Conservation (phyloP, 1,140 invertebrate species). For the Camponotus floridanus region DNA sequence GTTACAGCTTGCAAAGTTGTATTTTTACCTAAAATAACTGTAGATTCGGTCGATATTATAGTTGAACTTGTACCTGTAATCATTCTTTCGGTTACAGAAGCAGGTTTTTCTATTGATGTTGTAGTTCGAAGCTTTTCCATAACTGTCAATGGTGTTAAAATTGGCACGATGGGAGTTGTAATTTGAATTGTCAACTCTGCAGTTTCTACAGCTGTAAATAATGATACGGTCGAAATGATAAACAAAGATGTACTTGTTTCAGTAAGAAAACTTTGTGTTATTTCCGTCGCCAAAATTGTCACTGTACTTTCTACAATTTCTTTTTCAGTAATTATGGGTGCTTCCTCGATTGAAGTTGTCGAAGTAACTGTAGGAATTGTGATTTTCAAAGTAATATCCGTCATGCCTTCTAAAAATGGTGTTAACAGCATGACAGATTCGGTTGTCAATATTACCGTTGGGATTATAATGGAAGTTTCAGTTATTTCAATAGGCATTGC, state of each 20-base stretch:
- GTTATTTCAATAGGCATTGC: background rate
- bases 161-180: background rate
- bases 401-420: constrained; percentile 30
- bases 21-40: background rate
- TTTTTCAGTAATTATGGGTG: background rate
- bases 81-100: background rate
- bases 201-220: background rate
- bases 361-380: background rate
- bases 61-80: background rate
- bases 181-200: background rate
- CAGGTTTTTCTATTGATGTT: background rate
- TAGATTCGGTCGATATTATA: background rate
- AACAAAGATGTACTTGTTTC: constrained; percentile 16
- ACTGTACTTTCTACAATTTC: background rate
- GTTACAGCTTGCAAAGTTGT: background rate
- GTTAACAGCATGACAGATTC: constrained; percentile 27
- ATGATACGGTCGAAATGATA: background rate
- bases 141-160: background rate
- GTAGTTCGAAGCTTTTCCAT: background rate
- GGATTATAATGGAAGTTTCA: background rate
- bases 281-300: background rate
- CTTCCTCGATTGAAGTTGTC: background rate
- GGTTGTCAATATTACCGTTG: background rate
- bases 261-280: background rate
- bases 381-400: constrained; percentile 38